These are phyloP conservation scores for Idaea biselata DNA, from an alignment of 2,888 invertebrate genomes.

Conservation along the genomic window DNA sequence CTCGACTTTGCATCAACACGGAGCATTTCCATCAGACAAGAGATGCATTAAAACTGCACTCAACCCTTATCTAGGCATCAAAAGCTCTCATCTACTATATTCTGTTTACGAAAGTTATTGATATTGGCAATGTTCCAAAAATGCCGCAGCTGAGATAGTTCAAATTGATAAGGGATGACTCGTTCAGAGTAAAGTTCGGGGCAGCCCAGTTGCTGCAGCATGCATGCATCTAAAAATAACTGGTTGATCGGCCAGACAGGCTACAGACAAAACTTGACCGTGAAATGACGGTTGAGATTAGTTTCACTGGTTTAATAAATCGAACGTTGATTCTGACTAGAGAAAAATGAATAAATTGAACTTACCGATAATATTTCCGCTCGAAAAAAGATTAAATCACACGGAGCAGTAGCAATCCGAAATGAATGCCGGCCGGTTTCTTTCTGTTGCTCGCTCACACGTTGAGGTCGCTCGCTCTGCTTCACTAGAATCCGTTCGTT, in stretches of 20 bases:
- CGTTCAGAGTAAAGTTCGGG: neutral
- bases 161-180: slow-evolving; percentile 5
- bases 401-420: slow-evolving; percentile 62
- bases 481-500: slow-evolving; percentile 63
- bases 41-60: neutral
- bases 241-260: slow-evolving; percentile 21
- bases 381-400: slow-evolving; percentile 43
- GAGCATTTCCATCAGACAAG: neutral
- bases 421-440: slow-evolving; percentile 71
- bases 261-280: slow-evolving; percentile 26
- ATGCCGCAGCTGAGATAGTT: slow-evolving; percentile 5
- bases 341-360: slow-evolving; percentile 26
- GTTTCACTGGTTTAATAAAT: neutral
- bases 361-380: slow-evolving; percentile 49
- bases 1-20: slow-evolving; percentile 10
- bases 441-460: slow-evolving; percentile 58
- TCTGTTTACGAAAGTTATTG: slow-evolving; percentile 35
- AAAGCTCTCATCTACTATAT: slow-evolving; percentile 3
- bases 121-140: slow-evolving; percentile 3
- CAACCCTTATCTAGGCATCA: neutral
- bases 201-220: neutral
- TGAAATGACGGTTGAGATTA: slow-evolving; percentile 15
- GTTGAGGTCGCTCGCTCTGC: slow-evolving; percentile 64
- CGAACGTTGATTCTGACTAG: slow-evolving; percentile 3
- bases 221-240: slow-evolving; percentile 28